phyloP scores from a whole-genome alignment of 2,888 invertebrate genomes.

The Acrobasis repandana region DNA sequence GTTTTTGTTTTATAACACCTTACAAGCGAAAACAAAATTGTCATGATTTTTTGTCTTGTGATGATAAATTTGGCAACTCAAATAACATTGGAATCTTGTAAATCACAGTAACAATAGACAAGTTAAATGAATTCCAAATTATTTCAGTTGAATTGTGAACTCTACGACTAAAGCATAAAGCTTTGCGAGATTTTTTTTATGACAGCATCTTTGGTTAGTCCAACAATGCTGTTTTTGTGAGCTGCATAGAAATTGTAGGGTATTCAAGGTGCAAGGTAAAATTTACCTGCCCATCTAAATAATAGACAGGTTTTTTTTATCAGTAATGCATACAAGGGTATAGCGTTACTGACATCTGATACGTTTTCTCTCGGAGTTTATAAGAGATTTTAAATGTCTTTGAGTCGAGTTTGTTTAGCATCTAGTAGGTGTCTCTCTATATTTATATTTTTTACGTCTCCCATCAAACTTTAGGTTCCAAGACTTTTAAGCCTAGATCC shows the following conservation, averaged over 20 bases:
- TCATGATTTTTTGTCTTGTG: not conserved
- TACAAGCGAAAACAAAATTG: conserved; percentile 1
- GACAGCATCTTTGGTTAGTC: conserved; percentile 31
- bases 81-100: conserved; percentile 22
- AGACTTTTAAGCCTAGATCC: too few species aligned
- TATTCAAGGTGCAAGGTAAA: conserved; percentile 56
- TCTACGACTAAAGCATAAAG: conserved; percentile 23
- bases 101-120: conserved; percentile 24
- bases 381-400: conserved; percentile 26
- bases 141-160: conserved; percentile 21
- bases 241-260: conserved; percentile 45
- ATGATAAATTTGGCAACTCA: conserved; percentile 12
- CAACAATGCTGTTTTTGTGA: conserved; percentile 51
- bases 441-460: too few species aligned
- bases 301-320: conserved; percentile 58
- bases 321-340: conserved; percentile 39
- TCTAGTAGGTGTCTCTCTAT: not conserved
- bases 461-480: too few species aligned
- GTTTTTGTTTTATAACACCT: not conserved
- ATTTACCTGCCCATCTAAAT: conserved; percentile 68
- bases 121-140: conserved; percentile 15
- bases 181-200: conserved; percentile 27
- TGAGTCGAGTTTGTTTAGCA: conserved; percentile 10
- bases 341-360: conserved; percentile 57
- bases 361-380: conserved; percentile 39